These are phyloP conservation scores for Nomada lathburiana DNA, from an alignment of 2,888 invertebrate genomes.

Conservation along the genomic window DNA sequence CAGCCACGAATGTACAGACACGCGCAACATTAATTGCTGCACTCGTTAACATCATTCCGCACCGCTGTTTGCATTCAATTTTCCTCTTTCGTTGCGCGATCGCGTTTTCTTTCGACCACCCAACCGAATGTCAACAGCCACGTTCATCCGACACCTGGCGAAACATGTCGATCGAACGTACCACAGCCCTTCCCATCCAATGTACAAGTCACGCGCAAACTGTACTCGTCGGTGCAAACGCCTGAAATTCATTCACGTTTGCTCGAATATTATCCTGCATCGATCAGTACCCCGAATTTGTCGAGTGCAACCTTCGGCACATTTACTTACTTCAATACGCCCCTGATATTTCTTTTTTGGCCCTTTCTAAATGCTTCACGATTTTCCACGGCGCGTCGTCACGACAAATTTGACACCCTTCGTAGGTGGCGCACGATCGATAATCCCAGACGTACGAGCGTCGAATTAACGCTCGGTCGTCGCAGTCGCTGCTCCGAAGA, in stretches of 20 bases:
- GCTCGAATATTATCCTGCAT: too few relatives aligned
- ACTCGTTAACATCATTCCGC: not conserved
- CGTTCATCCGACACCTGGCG: constrained; percentile 32
- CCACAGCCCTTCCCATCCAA: not conserved
- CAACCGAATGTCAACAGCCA: constrained; percentile 42
- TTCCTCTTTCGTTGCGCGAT: constrained; percentile 17
- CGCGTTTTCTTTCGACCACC: constrained; percentile 29
- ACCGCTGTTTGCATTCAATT: constrained; percentile 36
- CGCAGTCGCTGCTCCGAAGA: not conserved
- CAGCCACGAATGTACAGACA: constrained; percentile 3
- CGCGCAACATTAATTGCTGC: constrained; percentile 31
- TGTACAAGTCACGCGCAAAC: constrained; percentile 15
- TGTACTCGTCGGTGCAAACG: not conserved
- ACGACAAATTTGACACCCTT: too few relatives aligned
- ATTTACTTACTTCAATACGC: too few relatives aligned
- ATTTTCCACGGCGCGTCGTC: too few relatives aligned
- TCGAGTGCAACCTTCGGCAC: too few relatives aligned
- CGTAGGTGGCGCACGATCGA: not conserved
- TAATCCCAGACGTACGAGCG: not conserved
- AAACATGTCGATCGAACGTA: constrained; percentile 6
- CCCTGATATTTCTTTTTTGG: too few relatives aligned
- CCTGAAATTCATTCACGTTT: too few relatives aligned
- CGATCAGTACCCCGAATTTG: not conserved
- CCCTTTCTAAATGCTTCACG: too few relatives aligned
- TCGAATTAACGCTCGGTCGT: not conserved